Conservation (phyloP, 1,140 invertebrate genomes). For the Trichogramma pretiosum region DNA sequence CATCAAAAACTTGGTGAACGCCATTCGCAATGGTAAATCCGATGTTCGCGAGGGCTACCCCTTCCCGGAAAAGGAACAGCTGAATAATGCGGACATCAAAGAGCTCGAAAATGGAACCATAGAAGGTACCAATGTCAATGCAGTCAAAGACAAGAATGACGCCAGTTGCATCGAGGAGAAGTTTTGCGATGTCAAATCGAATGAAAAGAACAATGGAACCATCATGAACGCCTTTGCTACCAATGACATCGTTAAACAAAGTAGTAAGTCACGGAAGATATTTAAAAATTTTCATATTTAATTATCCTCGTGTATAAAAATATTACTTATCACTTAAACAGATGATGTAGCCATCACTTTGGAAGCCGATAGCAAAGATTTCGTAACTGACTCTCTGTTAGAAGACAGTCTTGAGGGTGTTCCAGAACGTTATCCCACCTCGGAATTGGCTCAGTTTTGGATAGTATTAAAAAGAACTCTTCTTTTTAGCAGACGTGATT, state of each 20-base stretch:
- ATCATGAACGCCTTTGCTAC: conserved; percentile 48
- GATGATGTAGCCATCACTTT: conserved; percentile 49
- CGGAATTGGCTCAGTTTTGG: conserved; percentile 71
- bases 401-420: conserved; percentile 49
- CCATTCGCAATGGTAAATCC: conserved; percentile 71
- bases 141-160: conserved; percentile 47
- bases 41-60: conserved; percentile 60
- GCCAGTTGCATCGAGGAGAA: conserved; percentile 44
- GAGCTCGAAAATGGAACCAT: conserved; percentile 29
- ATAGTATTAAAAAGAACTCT: conserved; percentile 69
- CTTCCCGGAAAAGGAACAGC: conserved; percentile 53
- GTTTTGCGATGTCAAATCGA: conserved; percentile 42
- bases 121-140: conserved; percentile 31
- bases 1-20: conserved; percentile 71
- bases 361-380: conserved; percentile 55
- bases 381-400: conserved; percentile 57
- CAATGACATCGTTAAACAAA: conserved; percentile 60
- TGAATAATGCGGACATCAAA: conserved; percentile 50
- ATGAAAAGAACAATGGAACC: conserved; percentile 30
- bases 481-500: conserved; percentile 73
- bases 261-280: no score
- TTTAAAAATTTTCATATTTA: no score
- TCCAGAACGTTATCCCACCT: conserved; percentile 65
- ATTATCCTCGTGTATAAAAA: no score
- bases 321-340: no score